Base-by-base conservation (phyloP, 2,797 vertebrate genomes). In the Sebastes ruberrimus region DNA sequence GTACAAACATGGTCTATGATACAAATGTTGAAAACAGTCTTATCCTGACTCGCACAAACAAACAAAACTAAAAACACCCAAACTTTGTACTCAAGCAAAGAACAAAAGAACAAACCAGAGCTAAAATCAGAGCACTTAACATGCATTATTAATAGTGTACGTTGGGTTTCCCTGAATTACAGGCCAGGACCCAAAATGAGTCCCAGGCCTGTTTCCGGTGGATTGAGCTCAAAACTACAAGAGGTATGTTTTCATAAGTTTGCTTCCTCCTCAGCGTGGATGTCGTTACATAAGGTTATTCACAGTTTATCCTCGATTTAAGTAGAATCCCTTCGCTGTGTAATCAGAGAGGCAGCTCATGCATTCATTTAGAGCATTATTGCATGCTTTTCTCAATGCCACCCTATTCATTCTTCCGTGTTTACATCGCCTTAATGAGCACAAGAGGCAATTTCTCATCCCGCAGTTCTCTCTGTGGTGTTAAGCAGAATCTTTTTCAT, bases 81-180 rank as follows among this genome's bases (percentile, higher is more conserved):
- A 73, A 83, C 74, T 85, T 86, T 88, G 74, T 71, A 61, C 83
- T 87, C 68, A 70, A 28, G 49, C 20, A 79, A 20, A 27, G 42
- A 69, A 84, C 80, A 88, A 88, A 86, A 68, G 76, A 74, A 74
- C 25, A 68, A 84, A 74, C 52, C 55, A 18, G 56, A 63, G 81
- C 79, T 87, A 85, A 87, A 92, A 80, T 83, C 78, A 83, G 81
- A 85, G 80, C 84, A 74, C 86, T 89, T 76, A 59, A 49, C 66
- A 60, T 93, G 80, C 53, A 91, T 90, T 91, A 92, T 91, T 90
- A 64, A 92, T 76, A 20, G 23, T 7, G 25, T 62, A 60, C 71
- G 65, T 5, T 42, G 64, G 64, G 62, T 78, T 85, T 85, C 56
- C 76, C 63, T 72, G 64, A 77, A 82, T 77, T 68, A 83, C 68